These are phyloP conservation scores for Drepana falcataria DNA, from an alignment of 2,888 invertebrate species.

Conservation along the genomic window DNA sequence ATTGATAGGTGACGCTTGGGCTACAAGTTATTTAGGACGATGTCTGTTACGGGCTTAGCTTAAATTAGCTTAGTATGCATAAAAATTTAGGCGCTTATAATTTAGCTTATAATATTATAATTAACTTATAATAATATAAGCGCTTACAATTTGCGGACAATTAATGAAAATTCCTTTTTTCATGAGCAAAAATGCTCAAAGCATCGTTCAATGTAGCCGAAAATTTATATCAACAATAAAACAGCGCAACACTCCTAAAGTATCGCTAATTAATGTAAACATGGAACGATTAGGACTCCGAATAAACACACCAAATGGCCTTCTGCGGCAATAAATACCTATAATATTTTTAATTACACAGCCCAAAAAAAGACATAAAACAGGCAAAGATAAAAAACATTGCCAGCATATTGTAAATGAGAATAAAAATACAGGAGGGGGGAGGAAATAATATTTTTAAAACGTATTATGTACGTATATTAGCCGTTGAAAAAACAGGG, in stretches of 20 bases:
- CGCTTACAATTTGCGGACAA: too few relatives aligned
- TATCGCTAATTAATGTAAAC: constrained; percentile 78
- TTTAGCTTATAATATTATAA: too few relatives aligned
- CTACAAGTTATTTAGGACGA: too few relatives aligned
- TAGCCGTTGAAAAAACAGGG: constrained; percentile 52
- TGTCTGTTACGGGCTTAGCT: too few relatives aligned
- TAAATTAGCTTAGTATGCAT: too few relatives aligned
- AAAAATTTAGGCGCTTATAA: too few relatives aligned
- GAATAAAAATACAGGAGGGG: constrained; percentile 40
- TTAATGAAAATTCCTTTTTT: too few relatives aligned
- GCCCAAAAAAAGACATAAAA: constrained; percentile 67
- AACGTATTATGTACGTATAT: constrained; percentile 65
- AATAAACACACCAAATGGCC: constrained; percentile 70
- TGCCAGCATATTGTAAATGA: constrained; percentile 67
- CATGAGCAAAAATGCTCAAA: background rate
- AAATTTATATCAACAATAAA: constrained; percentile 73
- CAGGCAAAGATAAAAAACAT: constrained; percentile 64
- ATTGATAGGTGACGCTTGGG: too few relatives aligned
- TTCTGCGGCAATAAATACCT: constrained; percentile 70
- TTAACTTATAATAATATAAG: too few relatives aligned
- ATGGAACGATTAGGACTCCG: constrained; percentile 69
- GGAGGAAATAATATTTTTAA: constrained; percentile 39
- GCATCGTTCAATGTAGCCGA: constrained; percentile 36
- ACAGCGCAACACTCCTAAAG: constrained; percentile 64
- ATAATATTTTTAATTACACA: constrained; percentile 75